Percentiles rank a stretch among this genome's conserved stretches.
These are phyloP conservation scores for Scaptomyza caliginosa DNA, from an alignment of 2,888 invertebrate species.

Conservation along the genomic window DNA sequence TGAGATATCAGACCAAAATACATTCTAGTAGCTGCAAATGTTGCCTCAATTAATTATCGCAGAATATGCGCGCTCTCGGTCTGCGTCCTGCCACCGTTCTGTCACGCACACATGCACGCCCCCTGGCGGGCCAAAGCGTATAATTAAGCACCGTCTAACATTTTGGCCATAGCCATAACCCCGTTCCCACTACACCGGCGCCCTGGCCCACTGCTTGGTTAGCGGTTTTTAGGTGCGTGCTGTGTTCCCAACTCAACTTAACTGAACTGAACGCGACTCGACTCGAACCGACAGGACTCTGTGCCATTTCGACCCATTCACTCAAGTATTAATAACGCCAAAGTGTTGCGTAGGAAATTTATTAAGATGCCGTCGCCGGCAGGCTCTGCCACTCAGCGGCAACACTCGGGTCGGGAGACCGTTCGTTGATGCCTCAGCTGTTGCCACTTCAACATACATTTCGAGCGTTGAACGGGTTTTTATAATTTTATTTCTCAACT, in stretches of 20 bases:
- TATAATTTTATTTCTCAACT: not conserved
- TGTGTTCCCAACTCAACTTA: constrained; percentile 9
- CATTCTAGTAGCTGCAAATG: constrained; percentile 6
- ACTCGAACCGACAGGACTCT: not conserved
- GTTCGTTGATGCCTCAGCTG: constrained; percentile 63
- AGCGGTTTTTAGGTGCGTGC: constrained; percentile 72
- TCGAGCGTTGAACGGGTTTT: not conserved
- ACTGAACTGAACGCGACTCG: no score
- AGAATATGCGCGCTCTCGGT: constrained; percentile 4
- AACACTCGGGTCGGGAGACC: constrained; percentile 17
- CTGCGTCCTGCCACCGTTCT: constrained; percentile 7
- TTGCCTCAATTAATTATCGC: constrained; percentile 47
- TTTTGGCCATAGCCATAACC: constrained; percentile 9
- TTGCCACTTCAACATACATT: constrained; percentile 50
- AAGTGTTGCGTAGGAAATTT: constrained; percentile 75
- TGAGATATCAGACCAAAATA: constrained; percentile 19
- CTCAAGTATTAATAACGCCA: constrained; percentile 78
- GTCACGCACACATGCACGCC: constrained; percentile 41
- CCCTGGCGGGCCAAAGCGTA: constrained; percentile 37
- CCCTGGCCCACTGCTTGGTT: constrained; percentile 36
- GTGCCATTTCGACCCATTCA: constrained; percentile 55
- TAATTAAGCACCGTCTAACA: constrained; percentile 68
- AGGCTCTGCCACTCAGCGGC: constrained; percentile 37
- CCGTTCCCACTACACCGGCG: not conserved
- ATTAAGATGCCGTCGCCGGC: constrained; percentile 72